A percentile compares a stretch with the other conserved stretches of the same genome.
phyloP scores from a whole-genome alignment of 2,888 invertebrate species.

The Uropetala carovei region DNA sequence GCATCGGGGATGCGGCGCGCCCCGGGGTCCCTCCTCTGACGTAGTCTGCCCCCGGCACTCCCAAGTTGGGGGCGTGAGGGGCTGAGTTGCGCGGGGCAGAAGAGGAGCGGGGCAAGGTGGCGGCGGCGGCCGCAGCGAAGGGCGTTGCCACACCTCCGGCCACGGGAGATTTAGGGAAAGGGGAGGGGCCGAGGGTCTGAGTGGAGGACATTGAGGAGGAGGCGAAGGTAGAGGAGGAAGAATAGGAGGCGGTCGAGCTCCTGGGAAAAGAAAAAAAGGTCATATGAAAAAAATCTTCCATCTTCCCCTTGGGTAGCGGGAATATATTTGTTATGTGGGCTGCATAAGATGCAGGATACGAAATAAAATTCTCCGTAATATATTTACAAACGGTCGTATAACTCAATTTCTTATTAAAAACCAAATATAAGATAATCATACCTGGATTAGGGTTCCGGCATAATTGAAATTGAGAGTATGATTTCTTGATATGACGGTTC shows the following conservation, averaged over 20 bases:
- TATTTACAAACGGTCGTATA: too few species aligned
- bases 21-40: slow-evolving; percentile 43
- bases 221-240: background rate
- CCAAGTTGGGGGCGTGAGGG: slow-evolving; percentile 20
- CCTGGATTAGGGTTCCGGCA: too few species aligned
- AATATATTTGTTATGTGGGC: background rate
- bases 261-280: background rate
- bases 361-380: background rate
- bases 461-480: too few species aligned
- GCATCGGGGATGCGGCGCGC: slow-evolving; percentile 63
- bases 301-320: too few species aligned
- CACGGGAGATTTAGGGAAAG: slow-evolving; percentile 66
- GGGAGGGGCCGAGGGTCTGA: background rate
- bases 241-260: slow-evolving; percentile 51
- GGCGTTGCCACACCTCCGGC: slow-evolving; percentile 68
- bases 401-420: too few species aligned
- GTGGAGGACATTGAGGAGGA: background rate
- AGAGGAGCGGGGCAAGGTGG: slow-evolving; percentile 47
- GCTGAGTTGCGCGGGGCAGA: slow-evolving; percentile 64
- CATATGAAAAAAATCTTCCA: too few species aligned
- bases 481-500: too few species aligned
- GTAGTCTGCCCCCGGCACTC: slow-evolving; percentile 44
- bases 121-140: slow-evolving; percentile 65
- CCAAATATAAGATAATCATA: too few species aligned
- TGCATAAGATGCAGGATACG: slow-evolving; percentile 14